A percentile compares a stretch with the other conserved stretches of the same genome.
phyloP scores from a whole-genome alignment of 2,797 vertebrate genomes.

The Acipenser oxyrinchus region DNA sequence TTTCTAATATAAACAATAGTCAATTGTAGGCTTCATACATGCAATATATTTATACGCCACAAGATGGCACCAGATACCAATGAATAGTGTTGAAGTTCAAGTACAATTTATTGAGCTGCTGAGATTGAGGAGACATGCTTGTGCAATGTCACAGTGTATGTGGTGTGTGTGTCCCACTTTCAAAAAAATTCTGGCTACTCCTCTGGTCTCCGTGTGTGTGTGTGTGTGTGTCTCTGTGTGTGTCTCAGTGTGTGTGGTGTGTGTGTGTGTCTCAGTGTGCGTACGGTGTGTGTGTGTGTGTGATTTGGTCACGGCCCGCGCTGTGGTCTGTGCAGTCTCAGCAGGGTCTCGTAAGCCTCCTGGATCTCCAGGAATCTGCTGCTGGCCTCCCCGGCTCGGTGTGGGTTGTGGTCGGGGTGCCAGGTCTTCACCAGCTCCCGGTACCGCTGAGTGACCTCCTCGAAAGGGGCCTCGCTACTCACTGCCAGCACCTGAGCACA shows the following conservation, averaged over 20 bases:
- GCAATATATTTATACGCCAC: neutral
- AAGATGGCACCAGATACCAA: neutral
- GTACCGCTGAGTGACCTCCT: slow-evolving; percentile 72
- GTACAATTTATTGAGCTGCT: too few relatives aligned
- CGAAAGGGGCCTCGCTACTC: slow-evolving; percentile 51
- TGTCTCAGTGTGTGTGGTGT: too few relatives aligned
- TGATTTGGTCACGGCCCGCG: slow-evolving; percentile 31
- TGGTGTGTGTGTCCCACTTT: too few relatives aligned
- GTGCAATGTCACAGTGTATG: too few relatives aligned
- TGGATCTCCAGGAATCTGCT: slow-evolving; percentile 73
- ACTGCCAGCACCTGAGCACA: slow-evolving; percentile 66
- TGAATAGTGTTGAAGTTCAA: neutral
- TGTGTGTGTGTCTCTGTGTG: too few relatives aligned
- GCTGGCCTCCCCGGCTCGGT: slow-evolving; percentile 60
- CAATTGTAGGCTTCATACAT: too few relatives aligned
- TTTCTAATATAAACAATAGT: too few relatives aligned
- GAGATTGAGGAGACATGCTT: too few relatives aligned
- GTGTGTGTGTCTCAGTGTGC: too few relatives aligned
- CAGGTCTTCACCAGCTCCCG: slow-evolving; percentile 72
- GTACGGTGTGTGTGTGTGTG: neutral
- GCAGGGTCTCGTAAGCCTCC: slow-evolving; percentile 71
- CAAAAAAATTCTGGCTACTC: too few relatives aligned
- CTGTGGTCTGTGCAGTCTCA: slow-evolving; percentile 40
- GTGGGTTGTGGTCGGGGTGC: slow-evolving; percentile 82
- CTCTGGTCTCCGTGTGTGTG: too few relatives aligned